A percentile compares a stretch with the other conserved stretches of the same genome.
These are phyloP conservation scores for Myotis brandtii DNA, from an alignment of 2,113 vertebrate species.

Conservation along the genomic window DNA sequence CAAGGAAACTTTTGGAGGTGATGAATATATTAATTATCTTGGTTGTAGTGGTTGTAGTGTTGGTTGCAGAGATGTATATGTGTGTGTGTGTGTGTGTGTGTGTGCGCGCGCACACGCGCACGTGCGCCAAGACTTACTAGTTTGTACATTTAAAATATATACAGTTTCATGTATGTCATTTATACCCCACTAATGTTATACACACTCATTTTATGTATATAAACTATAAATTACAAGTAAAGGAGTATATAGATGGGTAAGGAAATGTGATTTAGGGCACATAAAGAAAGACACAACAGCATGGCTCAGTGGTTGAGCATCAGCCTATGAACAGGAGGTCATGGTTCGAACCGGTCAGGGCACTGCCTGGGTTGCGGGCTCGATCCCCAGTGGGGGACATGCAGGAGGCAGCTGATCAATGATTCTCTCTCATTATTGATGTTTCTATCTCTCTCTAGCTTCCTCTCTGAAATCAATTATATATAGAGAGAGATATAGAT, in stretches of 20 bases:
- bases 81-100: no score
- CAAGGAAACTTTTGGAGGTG: not conserved
- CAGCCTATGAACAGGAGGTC: no score
- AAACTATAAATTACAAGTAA: not conserved
- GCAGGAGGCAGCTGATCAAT: no score
- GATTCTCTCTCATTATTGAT: no score
- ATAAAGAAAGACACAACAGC: not conserved
- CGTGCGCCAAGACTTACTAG: not conserved
- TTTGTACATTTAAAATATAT: conserved; percentile 6
- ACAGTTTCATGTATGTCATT: not conserved
- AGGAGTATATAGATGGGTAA: not conserved
- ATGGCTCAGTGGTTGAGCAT: no score
- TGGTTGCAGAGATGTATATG: not conserved
- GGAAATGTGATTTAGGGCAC: not conserved
- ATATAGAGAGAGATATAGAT: no score
- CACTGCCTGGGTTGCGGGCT: no score
- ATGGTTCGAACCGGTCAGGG: no score
- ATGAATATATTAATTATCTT: not conserved
- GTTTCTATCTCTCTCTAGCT: no score
- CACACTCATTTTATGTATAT: not conserved
- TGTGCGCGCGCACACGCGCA: no score
- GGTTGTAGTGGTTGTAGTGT: not conserved
- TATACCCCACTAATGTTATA: conserved; percentile 6
- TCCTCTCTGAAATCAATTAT: no score
- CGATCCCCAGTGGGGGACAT: no score